Conservation (phyloP, 1,140 invertebrate species). For the Ceratosolen fusciceps region DNA sequence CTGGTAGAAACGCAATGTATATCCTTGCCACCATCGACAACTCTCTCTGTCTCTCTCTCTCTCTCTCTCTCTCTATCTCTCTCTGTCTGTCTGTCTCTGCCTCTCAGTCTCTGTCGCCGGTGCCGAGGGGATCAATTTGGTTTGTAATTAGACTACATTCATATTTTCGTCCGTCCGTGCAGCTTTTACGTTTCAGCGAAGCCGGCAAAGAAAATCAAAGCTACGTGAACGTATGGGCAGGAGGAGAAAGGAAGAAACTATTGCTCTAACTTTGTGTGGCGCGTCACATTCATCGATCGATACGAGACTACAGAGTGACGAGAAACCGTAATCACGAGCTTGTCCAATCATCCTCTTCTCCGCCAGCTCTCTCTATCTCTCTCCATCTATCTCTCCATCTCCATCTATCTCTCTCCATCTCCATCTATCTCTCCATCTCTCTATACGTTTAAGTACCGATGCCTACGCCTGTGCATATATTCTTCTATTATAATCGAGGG, state of each 20-base stretch:
- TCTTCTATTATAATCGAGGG: conserved; percentile 19
- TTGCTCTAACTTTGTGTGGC: conserved; percentile 4
- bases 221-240: conserved; percentile 8
- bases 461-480: background rate
- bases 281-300: conserved; percentile 37
- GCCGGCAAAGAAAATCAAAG: conserved; percentile 45
- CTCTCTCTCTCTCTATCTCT: background rate
- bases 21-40: too few species aligned
- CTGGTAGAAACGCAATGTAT: too few species aligned
- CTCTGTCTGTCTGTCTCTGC: background rate
- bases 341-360: conserved; percentile 38
- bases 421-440: background rate
- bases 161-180: conserved; percentile 43
- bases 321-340: conserved; percentile 44
- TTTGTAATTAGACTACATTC: conserved; percentile 1
- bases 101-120: too few species aligned
- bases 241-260: conserved; percentile 1
- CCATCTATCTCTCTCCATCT: too few species aligned
- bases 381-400: too few species aligned
- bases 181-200: conserved; percentile 51
- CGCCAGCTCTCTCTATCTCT: too few species aligned
- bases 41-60: background rate
- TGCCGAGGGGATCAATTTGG: background rate
- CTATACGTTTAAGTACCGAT: background rate
- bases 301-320: conserved; percentile 38